A percentile compares a stretch with the other conserved stretches of the same genome.
These are phyloP conservation scores for Chromoteleia sp. DNA, from an alignment of 2,888 invertebrate genomes.

Conservation along the genomic window DNA sequence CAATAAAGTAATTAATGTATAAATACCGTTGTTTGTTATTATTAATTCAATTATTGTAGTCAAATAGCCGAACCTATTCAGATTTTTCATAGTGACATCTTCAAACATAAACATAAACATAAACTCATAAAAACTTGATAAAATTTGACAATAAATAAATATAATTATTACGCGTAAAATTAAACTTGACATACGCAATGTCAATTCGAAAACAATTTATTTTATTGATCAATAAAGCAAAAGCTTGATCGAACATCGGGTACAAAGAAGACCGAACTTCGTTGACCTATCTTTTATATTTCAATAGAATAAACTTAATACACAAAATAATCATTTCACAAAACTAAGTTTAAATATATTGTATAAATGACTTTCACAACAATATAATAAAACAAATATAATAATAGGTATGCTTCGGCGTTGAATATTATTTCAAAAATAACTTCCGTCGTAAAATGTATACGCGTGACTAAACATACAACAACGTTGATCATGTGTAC, in stretches of 20 bases:
- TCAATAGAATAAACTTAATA: conserved; percentile 62
- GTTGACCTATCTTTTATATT: conserved; percentile 55
- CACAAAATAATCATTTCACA: conserved; percentile 61
- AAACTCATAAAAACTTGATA: not conserved
- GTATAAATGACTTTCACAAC: conserved; percentile 62
- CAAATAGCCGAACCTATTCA: no score
- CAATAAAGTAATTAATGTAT: no score
- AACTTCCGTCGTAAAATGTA: conserved; percentile 31
- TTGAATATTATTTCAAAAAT: conserved; percentile 37
- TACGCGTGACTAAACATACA: conserved; percentile 41
- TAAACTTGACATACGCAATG: no score
- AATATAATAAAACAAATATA: conserved; percentile 58
- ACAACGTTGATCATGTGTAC: conserved; percentile 42
- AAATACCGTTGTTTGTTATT: no score
- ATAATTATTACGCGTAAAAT: not conserved
- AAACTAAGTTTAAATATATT: conserved; percentile 59
- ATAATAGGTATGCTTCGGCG: conserved; percentile 44
- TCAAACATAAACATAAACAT: no score
- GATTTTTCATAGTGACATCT: no score
- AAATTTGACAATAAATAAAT: not conserved
- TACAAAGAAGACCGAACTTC: conserved; percentile 36
- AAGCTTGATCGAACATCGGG: conserved; percentile 34
- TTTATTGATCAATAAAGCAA: conserved; percentile 29
- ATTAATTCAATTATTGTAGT: no score
- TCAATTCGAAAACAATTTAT: conserved; percentile 7